Percentiles rank a stretch among this genome's conserved stretches.
phyloP scores from a whole-genome alignment of 2,888 invertebrate genomes.

The Gasteruption jaculator region DNA sequence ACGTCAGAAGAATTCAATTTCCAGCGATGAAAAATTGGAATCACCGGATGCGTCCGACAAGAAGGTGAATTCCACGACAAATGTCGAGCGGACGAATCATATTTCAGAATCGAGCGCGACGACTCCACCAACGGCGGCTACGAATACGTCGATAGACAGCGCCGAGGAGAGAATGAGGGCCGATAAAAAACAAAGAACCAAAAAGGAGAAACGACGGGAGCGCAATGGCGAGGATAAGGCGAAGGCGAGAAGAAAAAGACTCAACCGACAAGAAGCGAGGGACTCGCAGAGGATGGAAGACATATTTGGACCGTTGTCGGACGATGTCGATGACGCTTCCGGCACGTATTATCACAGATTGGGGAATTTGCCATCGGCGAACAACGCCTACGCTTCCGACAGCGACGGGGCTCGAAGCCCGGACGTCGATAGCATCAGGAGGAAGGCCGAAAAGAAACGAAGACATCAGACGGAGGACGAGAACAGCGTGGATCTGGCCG shows the following conservation, averaged over 20 bases:
- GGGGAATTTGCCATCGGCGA: constrained; percentile 36
- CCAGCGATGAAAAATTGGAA: constrained; percentile 45
- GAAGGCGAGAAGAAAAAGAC: constrained; percentile 43
- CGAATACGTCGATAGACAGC: constrained; percentile 31
- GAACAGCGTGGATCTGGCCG: constrained; percentile 75
- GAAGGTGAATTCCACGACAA: constrained; percentile 21
- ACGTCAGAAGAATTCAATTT: constrained; percentile 66
- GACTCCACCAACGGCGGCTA: constrained; percentile 17
- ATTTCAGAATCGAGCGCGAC: constrained; percentile 21
- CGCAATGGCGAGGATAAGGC: constrained; percentile 47
- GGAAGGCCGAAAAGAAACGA: constrained; percentile 46
- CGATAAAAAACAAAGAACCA: constrained; percentile 51
- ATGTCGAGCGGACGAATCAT: constrained; percentile 32
- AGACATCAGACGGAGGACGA: constrained; percentile 62
- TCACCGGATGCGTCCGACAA: constrained; percentile 33
- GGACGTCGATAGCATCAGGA: constrained; percentile 43
- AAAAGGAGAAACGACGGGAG: constrained; percentile 48
- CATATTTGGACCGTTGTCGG: constrained; percentile 82
- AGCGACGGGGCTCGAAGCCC: constrained; percentile 50
- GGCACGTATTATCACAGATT: constrained; percentile 43
- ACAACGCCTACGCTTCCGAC: constrained; percentile 52
- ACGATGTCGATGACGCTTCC: constrained; percentile 59
- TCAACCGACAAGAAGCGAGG: constrained; percentile 61
- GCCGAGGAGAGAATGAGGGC: constrained; percentile 45
- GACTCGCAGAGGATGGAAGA: constrained; percentile 69